Evolutionary conservation across 2,888 invertebrate species (phyloP).

Genomic region (Apamea epomidion): DNA sequence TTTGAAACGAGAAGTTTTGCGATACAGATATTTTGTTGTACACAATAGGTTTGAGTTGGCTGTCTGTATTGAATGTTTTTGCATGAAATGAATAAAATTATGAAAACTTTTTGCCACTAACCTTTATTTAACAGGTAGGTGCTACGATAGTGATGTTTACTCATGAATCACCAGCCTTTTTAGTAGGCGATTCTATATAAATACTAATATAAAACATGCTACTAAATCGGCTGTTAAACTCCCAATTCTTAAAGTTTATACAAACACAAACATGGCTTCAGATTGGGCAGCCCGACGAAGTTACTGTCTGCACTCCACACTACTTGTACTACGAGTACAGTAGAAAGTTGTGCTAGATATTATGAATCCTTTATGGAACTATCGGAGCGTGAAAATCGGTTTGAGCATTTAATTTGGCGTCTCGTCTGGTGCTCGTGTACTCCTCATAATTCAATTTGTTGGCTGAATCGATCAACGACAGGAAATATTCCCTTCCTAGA

Average conservation of each 20-base stretch:
- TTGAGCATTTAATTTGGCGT: slow-evolving; percentile 78
- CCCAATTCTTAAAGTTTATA: neutral
- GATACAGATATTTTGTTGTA: slow-evolving; percentile 65
- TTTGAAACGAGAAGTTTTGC: slow-evolving; percentile 60
- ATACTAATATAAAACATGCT: neutral
- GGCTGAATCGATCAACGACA: slow-evolving; percentile 80
- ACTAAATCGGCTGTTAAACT: neutral
- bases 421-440: slow-evolving; percentile 68
- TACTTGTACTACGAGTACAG: neutral
- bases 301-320: slow-evolving; percentile 27
- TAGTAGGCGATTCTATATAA: neutral
- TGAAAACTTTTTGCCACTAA: slow-evolving; percentile 1
- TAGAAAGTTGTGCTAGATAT: slow-evolving; percentile 52
- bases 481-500: slow-evolving; percentile 76
- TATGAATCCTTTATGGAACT: slow-evolving; percentile 72
- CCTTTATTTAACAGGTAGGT: slow-evolving; percentile 15
- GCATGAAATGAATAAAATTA: slow-evolving; percentile 31
- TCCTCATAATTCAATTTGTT: slow-evolving; percentile 81
- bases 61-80: slow-evolving; percentile 37
- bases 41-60: slow-evolving; percentile 53
- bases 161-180: neutral
- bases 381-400: slow-evolving; percentile 78
- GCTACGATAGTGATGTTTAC: neutral
- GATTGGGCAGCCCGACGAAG: slow-evolving; percentile 25
- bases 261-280: neutral